Evolutionary conservation across 2,888 invertebrate species (phyloP), one percentile per base, ranked within the genome.

Genomic region (Stegana nigrithorax): DNA sequence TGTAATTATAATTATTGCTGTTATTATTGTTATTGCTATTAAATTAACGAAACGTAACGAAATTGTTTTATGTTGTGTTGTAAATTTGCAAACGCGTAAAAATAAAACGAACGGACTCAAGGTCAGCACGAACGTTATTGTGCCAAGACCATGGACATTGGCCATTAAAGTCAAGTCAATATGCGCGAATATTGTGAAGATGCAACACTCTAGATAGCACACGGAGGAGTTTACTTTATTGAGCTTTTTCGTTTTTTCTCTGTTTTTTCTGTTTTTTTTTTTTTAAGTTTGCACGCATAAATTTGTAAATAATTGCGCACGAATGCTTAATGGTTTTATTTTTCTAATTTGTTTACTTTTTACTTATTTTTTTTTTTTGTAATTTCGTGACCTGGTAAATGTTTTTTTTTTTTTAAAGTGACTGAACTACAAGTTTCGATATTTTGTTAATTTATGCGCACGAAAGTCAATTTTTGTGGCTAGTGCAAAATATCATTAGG

Each of bases 241-340:
- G n/a, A n/a, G n/a, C 39, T 39, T n/a, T 2, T 27, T 27, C 14
- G 21, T 51, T 14, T 55, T 21, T 32, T 32, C 19, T n/a, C 8
- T n/a, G n/a, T 50, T 59, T 59, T 53, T 59, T n/a, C n/a, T n/a
- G n/a, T n/a, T n/a, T n/a, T n/a, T n/a, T n/a, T n/a, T n/a, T n/a
- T n/a, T n/a, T n/a, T n/a, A n/a, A n/a, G n/a, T n/a, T n/a, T n/a
- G n/a, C n/a, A n/a, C 47, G 29, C 59, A 59, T 29, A 47, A 59
- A 59, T 59, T 59, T 59, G 59, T 29, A 29, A 59, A 59, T 59
- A 47, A 59, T 29, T 36, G 25, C 23, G 45, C n/a, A n/a, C 19
- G 32, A 12, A 3, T 6, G 5, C 29, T 47, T 59, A 47, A 59
- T 59, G 17, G 32, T 26, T 59, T 27, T 47, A 5, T 10, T n/a